phyloP scores from a whole-genome alignment of 2,888 invertebrate species.

The Hirtodrosophila alboralis region DNA sequence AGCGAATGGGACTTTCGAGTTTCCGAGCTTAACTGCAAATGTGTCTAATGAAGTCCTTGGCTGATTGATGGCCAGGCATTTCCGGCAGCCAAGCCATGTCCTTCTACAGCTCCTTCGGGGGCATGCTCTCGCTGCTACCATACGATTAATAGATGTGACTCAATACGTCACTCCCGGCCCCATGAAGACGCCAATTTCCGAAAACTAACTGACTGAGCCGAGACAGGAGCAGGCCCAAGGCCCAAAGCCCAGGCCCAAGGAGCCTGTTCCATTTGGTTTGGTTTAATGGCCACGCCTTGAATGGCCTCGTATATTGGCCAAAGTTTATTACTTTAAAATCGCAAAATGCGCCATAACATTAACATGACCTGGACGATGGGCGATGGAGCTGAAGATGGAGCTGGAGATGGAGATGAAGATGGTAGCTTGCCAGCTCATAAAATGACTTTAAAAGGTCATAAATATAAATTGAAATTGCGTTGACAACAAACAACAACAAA shows the following conservation, averaged over 20 bases:
- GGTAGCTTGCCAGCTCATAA: constrained; percentile 70
- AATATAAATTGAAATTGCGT: constrained; percentile 78
- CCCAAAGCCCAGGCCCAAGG: too few species aligned
- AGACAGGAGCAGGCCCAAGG: constrained; percentile 9
- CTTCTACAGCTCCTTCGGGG: constrained; percentile 5
- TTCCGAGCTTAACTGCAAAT: constrained; percentile 36
- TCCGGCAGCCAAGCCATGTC: constrained; percentile 45
- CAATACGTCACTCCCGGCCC: constrained; percentile 53
- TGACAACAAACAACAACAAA: constrained; percentile 55
- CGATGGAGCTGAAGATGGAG: background rate
- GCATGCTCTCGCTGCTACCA: constrained; percentile 28
- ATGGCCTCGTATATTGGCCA: constrained; percentile 59
- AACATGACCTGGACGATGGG: constrained; percentile 33
- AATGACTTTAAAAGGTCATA: constrained; percentile 71
- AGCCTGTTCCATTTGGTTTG: constrained; percentile 8
- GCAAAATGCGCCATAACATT: constrained; percentile 62
- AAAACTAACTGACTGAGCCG: constrained; percentile 52
- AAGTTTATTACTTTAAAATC: constrained; percentile 76
- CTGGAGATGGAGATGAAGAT: background rate
- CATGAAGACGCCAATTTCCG: constrained; percentile 58
- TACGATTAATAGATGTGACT: constrained; percentile 73
- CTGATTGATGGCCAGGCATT: constrained; percentile 71
- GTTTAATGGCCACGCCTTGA: constrained; percentile 56
- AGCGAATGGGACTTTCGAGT: constrained; percentile 1
- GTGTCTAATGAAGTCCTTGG: constrained; percentile 70